Evolutionary conservation across 2,113 vertebrate species (phyloP), one percentile per base, ranked within the genome.

Genomic region (Epinephelus moara): DNA sequence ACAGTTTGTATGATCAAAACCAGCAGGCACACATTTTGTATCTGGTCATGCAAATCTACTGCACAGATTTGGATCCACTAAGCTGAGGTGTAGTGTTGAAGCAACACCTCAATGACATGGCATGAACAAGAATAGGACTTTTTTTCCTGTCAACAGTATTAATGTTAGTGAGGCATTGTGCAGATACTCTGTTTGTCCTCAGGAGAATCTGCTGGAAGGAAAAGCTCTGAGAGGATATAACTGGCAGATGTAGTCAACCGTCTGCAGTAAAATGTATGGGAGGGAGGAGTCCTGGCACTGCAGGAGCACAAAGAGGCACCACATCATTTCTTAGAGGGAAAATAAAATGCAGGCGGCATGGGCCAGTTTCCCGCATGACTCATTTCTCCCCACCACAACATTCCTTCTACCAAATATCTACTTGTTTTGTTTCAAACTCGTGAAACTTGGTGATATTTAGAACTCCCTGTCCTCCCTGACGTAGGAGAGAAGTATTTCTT

Each of bases 341-440:
- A 78, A 30, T 11, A 69, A 55, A 84, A 21, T 18, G 8, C 56
- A 68, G 59, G 10, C 49, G 55, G 71, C 63, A 76, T 4, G 74
- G n/a, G 57, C 45, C 66, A 25, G 60, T 85, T 81, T 85, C 77
- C 81, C 68, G 70, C 59, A 42, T 95, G 93, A 95, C 82, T 94
- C 93, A 95, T 70, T 85, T 85, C 66, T 83, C 76, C 89, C 91
- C 81, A 85, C 89, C 91, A 80, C 85, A 87, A 66, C 59, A 89
- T 88, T 90, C 79, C 73, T 82, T 52, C 47, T n/a, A 1, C 53
- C n/a, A 70, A 61, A 45, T 25, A 49, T 61, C 66, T 19, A 14
- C 30, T 75, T 4, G 13, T 56, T 78, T 55, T 23, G 6, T 8
- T 68, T 71, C 30, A 53, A 27, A 57, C 42, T 62, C 23, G 64